Conservation (phyloP, 2,113 vertebrate species). For the Rhombomys opimus region DNA sequence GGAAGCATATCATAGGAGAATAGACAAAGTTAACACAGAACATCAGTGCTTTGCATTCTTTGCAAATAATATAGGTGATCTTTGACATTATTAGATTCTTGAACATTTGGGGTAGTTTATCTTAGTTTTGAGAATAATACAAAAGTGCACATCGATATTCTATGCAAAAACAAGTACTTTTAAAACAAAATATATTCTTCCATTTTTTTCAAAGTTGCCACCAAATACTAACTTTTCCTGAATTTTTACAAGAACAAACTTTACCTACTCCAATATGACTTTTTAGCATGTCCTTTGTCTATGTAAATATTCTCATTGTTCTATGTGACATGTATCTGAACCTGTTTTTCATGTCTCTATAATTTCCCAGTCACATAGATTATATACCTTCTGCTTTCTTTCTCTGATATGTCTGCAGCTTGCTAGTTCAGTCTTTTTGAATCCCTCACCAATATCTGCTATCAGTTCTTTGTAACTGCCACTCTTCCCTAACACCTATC, state of each 20-base stretch:
- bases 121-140: slow-evolving; percentile 32
- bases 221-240: not conserved
- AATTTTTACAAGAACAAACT: not conserved
- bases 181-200: not conserved
- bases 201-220: slow-evolving; percentile 24
- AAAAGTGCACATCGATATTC: not conserved
- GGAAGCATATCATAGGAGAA: not conserved
- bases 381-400: not conserved
- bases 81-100: not conserved
- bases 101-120: not conserved
- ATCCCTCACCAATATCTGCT: not conserved
- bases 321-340: not conserved
- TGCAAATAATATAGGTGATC: not conserved
- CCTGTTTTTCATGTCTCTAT: not conserved
- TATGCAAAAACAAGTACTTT: slow-evolving; percentile 38
- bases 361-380: not conserved
- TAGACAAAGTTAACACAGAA: not conserved
- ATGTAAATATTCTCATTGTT: slow-evolving; percentile 16
- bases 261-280: not conserved
- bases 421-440: not conserved
- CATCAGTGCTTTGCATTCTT: not conserved
- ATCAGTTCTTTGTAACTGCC: not conserved
- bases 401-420: not conserved
- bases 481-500: not conserved
- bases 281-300: not conserved